Conservation (phyloP, 2,888 invertebrate species). For the Elegia similella region DNA sequence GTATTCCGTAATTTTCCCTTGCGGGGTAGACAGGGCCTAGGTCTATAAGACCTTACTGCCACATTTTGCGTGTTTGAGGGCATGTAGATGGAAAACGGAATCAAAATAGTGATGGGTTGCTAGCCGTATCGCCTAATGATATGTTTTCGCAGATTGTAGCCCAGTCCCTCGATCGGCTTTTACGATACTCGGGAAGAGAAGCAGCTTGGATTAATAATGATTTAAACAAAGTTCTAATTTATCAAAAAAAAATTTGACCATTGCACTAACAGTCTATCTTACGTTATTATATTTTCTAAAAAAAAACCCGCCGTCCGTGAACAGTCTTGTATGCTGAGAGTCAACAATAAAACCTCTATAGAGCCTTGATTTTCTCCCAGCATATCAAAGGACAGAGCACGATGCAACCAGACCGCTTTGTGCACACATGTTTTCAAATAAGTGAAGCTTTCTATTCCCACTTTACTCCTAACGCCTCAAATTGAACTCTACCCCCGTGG, state of each 20-base stretch:
- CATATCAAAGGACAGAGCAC: constrained; percentile 36
- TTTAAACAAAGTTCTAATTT: neutral
- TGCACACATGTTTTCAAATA: constrained; percentile 34
- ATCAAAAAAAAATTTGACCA: no score
- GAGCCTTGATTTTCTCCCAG: constrained; percentile 33
- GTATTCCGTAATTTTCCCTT: no score
- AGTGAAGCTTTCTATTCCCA: constrained; percentile 25
- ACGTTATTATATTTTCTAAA: neutral
- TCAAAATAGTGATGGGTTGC: no score
- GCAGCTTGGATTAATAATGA: neutral
- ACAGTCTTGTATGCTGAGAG: constrained; percentile 21
- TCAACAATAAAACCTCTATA: constrained; percentile 35
- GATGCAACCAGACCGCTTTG: constrained; percentile 34
- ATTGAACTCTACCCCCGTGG: constrained; percentile 21
- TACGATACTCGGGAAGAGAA: no score
- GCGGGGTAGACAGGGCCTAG: no score
- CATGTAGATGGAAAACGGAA: no score
- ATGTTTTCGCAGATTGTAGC: no score
- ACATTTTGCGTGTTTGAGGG: no score
- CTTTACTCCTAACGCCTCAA: constrained; percentile 9
- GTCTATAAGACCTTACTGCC: no score
- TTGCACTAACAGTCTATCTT: neutral
- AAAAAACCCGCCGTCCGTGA: constrained; percentile 1
- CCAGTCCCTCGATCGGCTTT: no score
- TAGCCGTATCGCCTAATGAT: no score